phyloP scores from a whole-genome alignment of 2,888 invertebrate genomes.

The Pimpla rufipes region DNA sequence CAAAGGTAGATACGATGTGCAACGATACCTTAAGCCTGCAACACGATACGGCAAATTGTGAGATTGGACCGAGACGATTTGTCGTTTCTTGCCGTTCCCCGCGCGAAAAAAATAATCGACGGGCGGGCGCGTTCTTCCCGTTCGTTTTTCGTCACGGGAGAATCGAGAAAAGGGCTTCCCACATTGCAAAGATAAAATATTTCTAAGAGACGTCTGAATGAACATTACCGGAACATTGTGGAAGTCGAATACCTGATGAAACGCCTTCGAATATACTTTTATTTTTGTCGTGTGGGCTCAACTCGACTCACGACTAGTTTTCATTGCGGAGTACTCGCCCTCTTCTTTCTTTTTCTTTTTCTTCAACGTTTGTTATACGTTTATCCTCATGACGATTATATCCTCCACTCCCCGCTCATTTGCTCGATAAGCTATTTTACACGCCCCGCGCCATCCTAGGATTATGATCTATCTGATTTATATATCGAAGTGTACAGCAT shows the following conservation, averaged over 20 bases:
- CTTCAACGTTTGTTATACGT: neutral
- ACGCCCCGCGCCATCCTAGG: neutral
- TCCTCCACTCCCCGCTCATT: constrained; percentile 14
- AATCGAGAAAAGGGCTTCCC: constrained; percentile 3
- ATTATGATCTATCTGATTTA: constrained; percentile 38
- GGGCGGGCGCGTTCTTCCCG: neutral
- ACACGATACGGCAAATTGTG: neutral
- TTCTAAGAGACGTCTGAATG: neutral
- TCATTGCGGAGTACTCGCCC: constrained; percentile 22
- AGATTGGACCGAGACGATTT: neutral
- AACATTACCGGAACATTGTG: neutral
- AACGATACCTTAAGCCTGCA: constrained; percentile 21
- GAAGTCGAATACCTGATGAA: neutral
- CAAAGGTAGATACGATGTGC: constrained; percentile 10
- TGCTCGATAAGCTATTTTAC: constrained; percentile 21
- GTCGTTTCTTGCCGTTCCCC: neutral
- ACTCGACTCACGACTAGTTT: constrained; percentile 46
- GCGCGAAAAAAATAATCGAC: neutral
- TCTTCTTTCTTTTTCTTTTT: no score
- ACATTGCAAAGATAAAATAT: constrained; percentile 8
- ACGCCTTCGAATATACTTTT: neutral
- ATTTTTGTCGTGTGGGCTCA: constrained; percentile 1
- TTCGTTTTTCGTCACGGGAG: neutral
- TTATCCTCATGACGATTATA: no score
- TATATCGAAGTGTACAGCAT: constrained; percentile 56